These are phyloP conservation scores for Paedocypris micromegethes DNA, from an alignment of 2,797 vertebrate genomes.

Conservation along the genomic window DNA sequence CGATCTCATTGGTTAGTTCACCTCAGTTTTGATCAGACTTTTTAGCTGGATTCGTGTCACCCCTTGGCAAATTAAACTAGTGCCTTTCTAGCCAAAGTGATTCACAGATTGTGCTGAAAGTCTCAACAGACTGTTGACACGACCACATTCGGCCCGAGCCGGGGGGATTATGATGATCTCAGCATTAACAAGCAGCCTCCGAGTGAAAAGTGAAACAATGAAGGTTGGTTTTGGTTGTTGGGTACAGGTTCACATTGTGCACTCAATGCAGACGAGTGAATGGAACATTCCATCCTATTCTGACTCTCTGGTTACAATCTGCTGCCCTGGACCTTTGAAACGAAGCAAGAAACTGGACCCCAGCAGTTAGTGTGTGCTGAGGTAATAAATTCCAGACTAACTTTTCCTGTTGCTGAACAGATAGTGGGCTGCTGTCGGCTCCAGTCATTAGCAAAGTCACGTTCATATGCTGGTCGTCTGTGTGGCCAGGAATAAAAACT, in stretches of 20 bases:
- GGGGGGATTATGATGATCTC: slow-evolving; percentile 21
- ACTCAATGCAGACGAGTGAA: slow-evolving; percentile 18
- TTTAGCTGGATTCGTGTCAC: too few species aligned
- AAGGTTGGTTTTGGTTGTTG: neutral
- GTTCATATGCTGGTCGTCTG: neutral
- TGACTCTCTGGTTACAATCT: slow-evolving; percentile 51
- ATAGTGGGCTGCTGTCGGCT: slow-evolving; percentile 16
- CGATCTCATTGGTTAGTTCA: too few species aligned
- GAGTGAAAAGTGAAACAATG: neutral
- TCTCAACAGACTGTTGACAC: slow-evolving; percentile 11
- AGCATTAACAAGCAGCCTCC: slow-evolving; percentile 10
- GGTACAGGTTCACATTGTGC: slow-evolving; percentile 19
- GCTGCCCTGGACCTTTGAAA: slow-evolving; percentile 35
- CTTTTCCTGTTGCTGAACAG: slow-evolving; percentile 27
- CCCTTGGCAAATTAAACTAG: neutral
- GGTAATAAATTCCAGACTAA: slow-evolving; percentile 42
- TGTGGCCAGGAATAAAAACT: slow-evolving; percentile 17
- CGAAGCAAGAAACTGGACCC: slow-evolving; percentile 47
- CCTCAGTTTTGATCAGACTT: too few species aligned
- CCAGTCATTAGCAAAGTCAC: slow-evolving; percentile 1
- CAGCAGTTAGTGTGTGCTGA: slow-evolving; percentile 35
- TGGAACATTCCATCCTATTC: slow-evolving; percentile 44
- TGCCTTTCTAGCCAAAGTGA: neutral
- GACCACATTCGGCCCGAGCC: slow-evolving; percentile 1
- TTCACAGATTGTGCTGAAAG: slow-evolving; percentile 8